Evolutionary conservation across 2,113 vertebrate genomes (phyloP), one percentile per base, ranked within the genome.

Genomic region (Atractosteus spatula): DNA sequence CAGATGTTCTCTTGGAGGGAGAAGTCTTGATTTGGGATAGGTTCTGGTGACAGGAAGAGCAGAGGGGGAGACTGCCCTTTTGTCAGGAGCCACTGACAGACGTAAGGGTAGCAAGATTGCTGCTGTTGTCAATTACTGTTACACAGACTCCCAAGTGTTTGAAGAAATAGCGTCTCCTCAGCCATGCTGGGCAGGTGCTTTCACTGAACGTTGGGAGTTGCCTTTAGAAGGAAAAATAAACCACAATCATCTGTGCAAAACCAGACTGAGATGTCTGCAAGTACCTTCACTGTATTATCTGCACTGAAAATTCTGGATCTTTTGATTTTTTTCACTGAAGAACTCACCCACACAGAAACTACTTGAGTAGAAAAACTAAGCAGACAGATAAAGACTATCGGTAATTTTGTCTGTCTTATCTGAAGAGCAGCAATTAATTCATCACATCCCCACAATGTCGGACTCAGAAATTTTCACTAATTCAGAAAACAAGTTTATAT

Each of bases 21-120:
- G 68, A 73, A 71, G 70, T 74, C 69, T 75, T 78, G 76, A 75
- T 79, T 84, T 75, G 76, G 71, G 63, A 43, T 64, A 79, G 69
- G 64, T 29, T 42, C 55, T 78, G 69, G 74, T 64, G 66, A 77
- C 55, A 76, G 70, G 61, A 69, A 68, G 76, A 42, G 41, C 51
- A 73, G 67, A 67, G 71, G 77, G 73, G 70, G 70, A 68, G 79
- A 55, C 75, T 74, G 69, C 77, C 59, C 68, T 3, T 55, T 54
- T 13, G 69, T 72, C 69, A 70, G 55, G 69, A 68, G 59, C 72
- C 76, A 12, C 66, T 71, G 55, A 57, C 72, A 55, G 70, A 75
- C 73, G 69, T 61, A 71, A 42, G 43, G 57, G 69, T 66, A 70
- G 69, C 41, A 67, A 8, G 17, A 16, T 69, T 70, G 59, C 69